These are phyloP conservation scores for Pseudorhombus dupliciocellatus DNA, from an alignment of 2,113 vertebrate species.

Conservation along the genomic window DNA sequence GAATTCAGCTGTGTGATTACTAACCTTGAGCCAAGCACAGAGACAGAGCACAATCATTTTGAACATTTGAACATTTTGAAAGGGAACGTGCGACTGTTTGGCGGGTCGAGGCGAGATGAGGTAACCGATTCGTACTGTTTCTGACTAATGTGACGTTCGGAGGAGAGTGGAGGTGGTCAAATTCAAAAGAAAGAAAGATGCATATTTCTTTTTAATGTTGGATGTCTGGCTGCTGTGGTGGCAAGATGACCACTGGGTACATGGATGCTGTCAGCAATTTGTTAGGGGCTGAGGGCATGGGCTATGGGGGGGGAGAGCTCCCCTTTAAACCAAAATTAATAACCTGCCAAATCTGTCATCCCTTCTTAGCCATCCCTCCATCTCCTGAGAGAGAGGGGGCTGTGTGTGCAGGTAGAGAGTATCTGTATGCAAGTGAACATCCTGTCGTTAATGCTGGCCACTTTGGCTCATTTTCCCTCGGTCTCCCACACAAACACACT, in stretches of 20 bases:
- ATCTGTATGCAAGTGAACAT: too few species aligned
- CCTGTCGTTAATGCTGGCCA: too few species aligned
- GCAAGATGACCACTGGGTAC: too few species aligned
- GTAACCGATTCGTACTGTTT: conserved; percentile 17
- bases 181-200: conserved; percentile 6
- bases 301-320: too few species aligned
- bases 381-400: too few species aligned
- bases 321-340: too few species aligned
- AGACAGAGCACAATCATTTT: conserved; percentile 22
- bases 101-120: conserved; percentile 28
- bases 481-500: not conserved
- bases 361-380: too few species aligned
- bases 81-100: conserved; percentile 22
- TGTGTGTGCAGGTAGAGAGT: too few species aligned
- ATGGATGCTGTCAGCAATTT: too few species aligned
- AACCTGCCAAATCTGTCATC: too few species aligned
- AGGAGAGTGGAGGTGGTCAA: conserved; percentile 9
- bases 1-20: conserved; percentile 16
- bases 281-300: too few species aligned
- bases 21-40: conserved; percentile 40
- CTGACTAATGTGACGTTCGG: conserved; percentile 34
- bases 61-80: conserved; percentile 43
- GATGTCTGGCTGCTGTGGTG: not conserved
- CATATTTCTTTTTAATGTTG: not conserved
- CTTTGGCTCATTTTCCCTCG: not conserved